phyloP scores from a whole-genome alignment of 2,888 invertebrate genomes.

The Abrostola triplasia region DNA sequence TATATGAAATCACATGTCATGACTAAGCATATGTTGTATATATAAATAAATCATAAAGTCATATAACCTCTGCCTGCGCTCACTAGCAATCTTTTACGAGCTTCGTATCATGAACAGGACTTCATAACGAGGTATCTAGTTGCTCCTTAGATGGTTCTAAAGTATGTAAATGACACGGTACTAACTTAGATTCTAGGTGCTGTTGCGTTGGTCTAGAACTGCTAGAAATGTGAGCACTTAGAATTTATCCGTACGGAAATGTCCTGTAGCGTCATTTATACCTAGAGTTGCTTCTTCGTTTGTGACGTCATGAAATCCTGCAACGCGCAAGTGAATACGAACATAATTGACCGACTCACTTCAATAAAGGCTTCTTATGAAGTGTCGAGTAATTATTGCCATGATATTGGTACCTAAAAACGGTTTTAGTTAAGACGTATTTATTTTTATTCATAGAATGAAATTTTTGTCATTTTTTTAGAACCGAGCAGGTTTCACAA shows the following conservation, averaged over 20 bases:
- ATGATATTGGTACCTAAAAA: no score
- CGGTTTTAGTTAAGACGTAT: no score
- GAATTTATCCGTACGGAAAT: neutral
- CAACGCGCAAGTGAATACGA: neutral
- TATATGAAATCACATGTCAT: no score
- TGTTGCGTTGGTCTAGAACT: neutral
- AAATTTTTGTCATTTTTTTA: no score
- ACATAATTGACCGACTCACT: neutral
- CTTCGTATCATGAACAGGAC: conserved; percentile 43
- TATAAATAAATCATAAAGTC: no score
- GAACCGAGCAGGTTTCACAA: no score
- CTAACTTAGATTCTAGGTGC: conserved; percentile 20
- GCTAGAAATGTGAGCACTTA: conserved; percentile 3
- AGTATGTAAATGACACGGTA: conserved; percentile 43
- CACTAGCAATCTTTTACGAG: conserved; percentile 39
- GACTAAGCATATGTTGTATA: no score
- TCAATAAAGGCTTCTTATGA: no score
- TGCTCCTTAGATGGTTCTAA: conserved; percentile 35
- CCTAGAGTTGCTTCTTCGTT: no score
- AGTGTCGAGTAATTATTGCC: no score
- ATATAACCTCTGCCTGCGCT: conserved; percentile 8
- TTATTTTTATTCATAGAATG: no score
- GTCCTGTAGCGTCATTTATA: neutral
- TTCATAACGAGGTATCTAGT: conserved; percentile 50
- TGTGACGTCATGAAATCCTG: conserved; percentile 2